Percentiles rank a stretch among this genome's conserved stretches.
Conservation (phyloP, 2,113 vertebrate genomes). For the Tichodroma muraria region DNA sequence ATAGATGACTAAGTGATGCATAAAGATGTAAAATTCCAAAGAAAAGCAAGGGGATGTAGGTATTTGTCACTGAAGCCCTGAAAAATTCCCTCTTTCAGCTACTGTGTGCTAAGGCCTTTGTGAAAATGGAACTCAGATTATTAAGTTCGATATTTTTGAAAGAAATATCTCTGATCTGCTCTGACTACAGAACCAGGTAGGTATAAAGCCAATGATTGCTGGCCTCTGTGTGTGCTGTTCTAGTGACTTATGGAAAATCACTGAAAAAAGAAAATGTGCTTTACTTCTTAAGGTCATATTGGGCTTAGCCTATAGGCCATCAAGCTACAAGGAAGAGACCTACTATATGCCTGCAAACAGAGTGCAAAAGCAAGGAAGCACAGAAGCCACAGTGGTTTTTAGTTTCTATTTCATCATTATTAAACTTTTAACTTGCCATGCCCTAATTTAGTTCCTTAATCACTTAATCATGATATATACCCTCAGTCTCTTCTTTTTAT, state of each 20-base stretch:
- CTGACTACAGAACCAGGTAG: background rate
- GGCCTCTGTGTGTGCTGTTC: background rate
- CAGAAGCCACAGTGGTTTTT: background rate
- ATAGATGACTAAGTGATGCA: background rate
- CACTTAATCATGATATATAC: background rate
- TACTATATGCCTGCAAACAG: background rate
- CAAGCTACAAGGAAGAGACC: background rate
- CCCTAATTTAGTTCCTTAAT: background rate
- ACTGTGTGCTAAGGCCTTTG: background rate
- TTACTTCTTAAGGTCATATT: background rate
- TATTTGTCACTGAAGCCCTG: background rate
- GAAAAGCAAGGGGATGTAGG: background rate
- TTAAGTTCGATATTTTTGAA: background rate
- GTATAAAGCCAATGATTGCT: background rate
- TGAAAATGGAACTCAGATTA: background rate
- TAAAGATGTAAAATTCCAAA: background rate
- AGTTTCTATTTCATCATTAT: background rate
- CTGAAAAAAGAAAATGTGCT: background rate
- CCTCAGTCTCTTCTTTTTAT: background rate
- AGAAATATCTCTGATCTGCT: background rate
- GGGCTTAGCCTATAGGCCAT: background rate
- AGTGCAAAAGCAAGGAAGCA: background rate
- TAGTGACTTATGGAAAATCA: background rate
- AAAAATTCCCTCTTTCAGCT: background rate
- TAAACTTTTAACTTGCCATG: background rate